Evolutionary conservation across 2,113 vertebrate species (phyloP).

Genomic region (Odocoileus hemionus): DNA sequence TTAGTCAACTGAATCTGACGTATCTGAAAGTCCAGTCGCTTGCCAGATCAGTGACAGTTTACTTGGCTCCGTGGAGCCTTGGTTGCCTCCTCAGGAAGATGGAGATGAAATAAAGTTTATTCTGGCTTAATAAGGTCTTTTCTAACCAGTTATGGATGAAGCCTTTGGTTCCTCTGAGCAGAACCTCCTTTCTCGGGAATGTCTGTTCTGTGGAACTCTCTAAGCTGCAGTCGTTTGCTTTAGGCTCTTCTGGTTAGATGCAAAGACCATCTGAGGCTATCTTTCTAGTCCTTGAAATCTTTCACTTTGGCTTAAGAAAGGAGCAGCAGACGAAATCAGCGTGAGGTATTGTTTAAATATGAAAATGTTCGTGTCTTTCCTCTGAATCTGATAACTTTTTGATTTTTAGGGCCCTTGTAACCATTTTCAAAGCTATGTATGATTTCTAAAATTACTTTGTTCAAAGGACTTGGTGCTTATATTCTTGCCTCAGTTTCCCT

Average conservation of each 20-base stretch:
- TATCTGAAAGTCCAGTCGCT: background rate
- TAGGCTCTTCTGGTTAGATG: background rate
- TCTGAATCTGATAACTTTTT: background rate
- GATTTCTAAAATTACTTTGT: background rate
- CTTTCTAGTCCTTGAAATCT: background rate
- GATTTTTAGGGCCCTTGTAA: background rate
- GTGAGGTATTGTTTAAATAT: background rate
- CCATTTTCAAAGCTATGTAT: background rate
- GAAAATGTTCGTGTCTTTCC: background rate
- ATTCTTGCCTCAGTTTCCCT: background rate
- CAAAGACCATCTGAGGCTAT: background rate
- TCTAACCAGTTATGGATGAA: background rate
- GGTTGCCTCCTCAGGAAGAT: background rate
- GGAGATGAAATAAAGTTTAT: background rate
- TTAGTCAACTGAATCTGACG: background rate
- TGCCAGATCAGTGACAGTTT: background rate
- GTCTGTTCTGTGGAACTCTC: background rate
- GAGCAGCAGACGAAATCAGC: background rate
- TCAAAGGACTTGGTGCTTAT: background rate
- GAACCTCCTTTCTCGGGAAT: background rate
- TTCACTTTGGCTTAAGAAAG: background rate
- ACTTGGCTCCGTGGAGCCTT: background rate
- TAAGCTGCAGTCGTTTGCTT: background rate
- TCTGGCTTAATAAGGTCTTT: background rate
- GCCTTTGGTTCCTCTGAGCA: background rate